phyloP scores from a whole-genome alignment of 2,888 invertebrate genomes.

The Strigamia transsilvanica region DNA sequence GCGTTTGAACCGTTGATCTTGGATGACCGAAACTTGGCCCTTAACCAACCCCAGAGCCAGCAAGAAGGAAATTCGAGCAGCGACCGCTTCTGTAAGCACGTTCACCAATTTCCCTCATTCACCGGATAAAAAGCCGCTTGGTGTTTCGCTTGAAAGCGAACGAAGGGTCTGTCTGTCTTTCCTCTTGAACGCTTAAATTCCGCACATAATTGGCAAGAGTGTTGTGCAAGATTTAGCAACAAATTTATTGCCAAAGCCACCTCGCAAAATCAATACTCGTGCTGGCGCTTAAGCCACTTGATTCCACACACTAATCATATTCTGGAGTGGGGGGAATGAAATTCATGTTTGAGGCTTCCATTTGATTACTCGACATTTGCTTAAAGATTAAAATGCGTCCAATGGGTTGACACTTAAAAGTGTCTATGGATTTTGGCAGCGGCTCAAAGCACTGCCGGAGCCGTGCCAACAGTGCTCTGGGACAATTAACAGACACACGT shows the following conservation, averaged over 20 bases:
- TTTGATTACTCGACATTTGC: constrained; percentile 40
- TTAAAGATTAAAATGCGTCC: background rate
- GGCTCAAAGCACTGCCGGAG: background rate
- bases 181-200: constrained; percentile 33
- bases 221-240: constrained; percentile 49
- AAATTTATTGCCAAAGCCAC: constrained; percentile 41
- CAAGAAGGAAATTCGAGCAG: constrained; percentile 27
- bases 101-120: constrained; percentile 31
- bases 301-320: constrained; percentile 18
- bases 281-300: background rate
- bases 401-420: constrained; percentile 17
- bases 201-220: constrained; percentile 44
- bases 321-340: background rate
- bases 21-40: constrained; percentile 36
- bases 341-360: constrained; percentile 32
- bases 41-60: constrained; percentile 29
- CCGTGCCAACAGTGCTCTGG: background rate
- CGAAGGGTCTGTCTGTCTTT: background rate
- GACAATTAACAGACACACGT: constrained; percentile 36
- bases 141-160: background rate
- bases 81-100: background rate
- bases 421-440: constrained; percentile 33
- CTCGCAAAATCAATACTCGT: constrained; percentile 13
- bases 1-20: constrained; percentile 38
- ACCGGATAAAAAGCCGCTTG: background rate